Conservation (phyloP, 2,888 invertebrate genomes). For the Sphaerophoria rueppellii region DNA sequence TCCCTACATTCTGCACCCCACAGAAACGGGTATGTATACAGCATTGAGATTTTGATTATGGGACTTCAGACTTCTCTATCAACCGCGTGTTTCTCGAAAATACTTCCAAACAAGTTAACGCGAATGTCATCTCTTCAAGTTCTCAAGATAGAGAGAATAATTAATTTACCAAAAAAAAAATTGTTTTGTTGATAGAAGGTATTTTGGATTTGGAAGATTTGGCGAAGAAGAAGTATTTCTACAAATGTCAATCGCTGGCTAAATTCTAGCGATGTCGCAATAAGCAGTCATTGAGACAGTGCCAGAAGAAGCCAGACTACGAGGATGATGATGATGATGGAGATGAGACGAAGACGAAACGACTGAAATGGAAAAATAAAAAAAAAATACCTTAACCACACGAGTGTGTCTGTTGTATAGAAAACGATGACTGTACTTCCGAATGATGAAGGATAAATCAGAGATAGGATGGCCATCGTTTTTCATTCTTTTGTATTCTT, state of each 20-base stretch:
- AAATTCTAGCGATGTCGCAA: constrained; percentile 13
- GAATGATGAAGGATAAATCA: constrained; percentile 37
- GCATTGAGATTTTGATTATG: constrained; percentile 10
- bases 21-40: constrained; percentile 37
- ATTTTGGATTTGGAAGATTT: neutral
- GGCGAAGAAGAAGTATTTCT: constrained; percentile 3
- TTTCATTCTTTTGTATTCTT: constrained; percentile 25
- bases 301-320: no score
- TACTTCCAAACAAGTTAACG: no score
- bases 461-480: constrained; percentile 31
- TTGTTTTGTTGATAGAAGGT: neutral
- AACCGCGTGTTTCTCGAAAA: constrained; percentile 25
- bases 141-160: neutral
- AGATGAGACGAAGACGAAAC: no score
- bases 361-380: no score
- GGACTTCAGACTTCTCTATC: neutral
- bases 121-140: neutral
- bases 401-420: neutral
- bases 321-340: no score
- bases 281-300: neutral
- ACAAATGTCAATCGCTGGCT: neutral
- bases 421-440: constrained; percentile 68
- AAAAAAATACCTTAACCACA: no score
- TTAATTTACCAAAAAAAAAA: neutral
- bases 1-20: neutral